Evolutionary conservation across 2,888 invertebrate species (phyloP).

Genomic region (Dynastes grantii): DNA sequence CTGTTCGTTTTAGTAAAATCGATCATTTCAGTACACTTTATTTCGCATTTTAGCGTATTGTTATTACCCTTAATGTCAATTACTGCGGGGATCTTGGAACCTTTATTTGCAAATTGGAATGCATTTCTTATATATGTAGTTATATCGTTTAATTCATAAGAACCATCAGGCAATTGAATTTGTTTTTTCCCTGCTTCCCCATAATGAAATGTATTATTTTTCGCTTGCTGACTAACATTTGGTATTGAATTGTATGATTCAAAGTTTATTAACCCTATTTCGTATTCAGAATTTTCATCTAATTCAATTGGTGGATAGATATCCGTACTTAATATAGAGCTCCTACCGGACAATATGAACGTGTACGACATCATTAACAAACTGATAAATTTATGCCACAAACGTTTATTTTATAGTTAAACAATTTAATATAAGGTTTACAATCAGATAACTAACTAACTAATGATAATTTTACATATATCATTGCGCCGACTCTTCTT

Average conservation of each 20-base stretch:
- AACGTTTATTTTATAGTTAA: too few species aligned
- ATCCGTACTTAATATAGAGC: background rate
- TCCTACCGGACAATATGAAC: conserved; percentile 56
- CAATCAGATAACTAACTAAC: too few species aligned
- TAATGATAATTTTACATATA: too few species aligned
- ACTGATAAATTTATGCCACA: too few species aligned
- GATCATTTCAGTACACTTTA: too few species aligned
- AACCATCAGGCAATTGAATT: background rate
- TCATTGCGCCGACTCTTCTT: too few species aligned
- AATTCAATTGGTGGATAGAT: background rate
- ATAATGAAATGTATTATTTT: conserved; percentile 1
- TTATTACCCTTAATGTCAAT: background rate
- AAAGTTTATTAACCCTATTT: background rate
- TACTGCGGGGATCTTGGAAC: too few species aligned
- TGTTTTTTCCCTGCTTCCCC: background rate
- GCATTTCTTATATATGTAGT: too few species aligned
- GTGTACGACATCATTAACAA: too few species aligned
- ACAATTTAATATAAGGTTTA: too few species aligned
- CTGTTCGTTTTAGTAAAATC: too few species aligned
- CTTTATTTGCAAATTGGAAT: too few species aligned
- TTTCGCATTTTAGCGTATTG: background rate
- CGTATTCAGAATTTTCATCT: background rate
- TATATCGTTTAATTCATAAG: background rate
- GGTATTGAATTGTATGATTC: background rate
- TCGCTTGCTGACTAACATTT: background rate